Evolutionary conservation across 2,113 vertebrate genomes (phyloP).

Genomic region (Lepisosteus osseus): DNA sequence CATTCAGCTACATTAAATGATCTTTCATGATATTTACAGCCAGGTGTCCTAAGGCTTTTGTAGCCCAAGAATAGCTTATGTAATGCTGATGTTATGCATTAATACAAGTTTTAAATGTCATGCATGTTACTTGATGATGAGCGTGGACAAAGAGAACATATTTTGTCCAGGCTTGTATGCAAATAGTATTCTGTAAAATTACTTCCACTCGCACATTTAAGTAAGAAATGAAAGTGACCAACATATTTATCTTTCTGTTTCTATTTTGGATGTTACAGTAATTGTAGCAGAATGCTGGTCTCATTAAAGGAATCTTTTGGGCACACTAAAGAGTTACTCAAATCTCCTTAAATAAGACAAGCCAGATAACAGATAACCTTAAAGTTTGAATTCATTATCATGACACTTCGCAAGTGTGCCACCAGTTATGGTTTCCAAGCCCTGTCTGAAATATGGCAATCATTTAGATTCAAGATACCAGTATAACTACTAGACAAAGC

Average conservation of each 20-base stretch:
- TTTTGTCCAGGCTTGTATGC: conserved; percentile 34
- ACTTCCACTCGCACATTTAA: conserved; percentile 19
- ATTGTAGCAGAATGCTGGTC: conserved; percentile 15
- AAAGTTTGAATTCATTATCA: no score
- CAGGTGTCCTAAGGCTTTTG: conserved; percentile 46
- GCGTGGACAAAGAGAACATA: conserved; percentile 19
- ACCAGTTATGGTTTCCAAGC: no score
- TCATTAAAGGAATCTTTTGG: no score
- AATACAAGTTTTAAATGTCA: conserved; percentile 56
- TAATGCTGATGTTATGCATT: conserved; percentile 49
- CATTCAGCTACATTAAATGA: conserved; percentile 50
- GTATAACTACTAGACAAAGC: no score
- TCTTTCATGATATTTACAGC: conserved; percentile 64
- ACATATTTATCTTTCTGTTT: conserved; percentile 15
- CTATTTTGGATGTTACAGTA: conserved; percentile 20
- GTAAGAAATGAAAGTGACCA: conserved; percentile 17
- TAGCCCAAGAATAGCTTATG: conserved; percentile 46
- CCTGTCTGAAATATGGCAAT: no score
- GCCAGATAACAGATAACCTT: no score
- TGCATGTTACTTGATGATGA: conserved; percentile 44
- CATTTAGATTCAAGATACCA: no score
- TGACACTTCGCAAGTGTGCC: no score
- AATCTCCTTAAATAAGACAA: no score
- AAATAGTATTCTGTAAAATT: conserved; percentile 29
- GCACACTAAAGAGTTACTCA: no score